phyloP scores from a whole-genome alignment of 92 coral and sea anemone genomes.

The Phenganax stokvisi region DNA sequence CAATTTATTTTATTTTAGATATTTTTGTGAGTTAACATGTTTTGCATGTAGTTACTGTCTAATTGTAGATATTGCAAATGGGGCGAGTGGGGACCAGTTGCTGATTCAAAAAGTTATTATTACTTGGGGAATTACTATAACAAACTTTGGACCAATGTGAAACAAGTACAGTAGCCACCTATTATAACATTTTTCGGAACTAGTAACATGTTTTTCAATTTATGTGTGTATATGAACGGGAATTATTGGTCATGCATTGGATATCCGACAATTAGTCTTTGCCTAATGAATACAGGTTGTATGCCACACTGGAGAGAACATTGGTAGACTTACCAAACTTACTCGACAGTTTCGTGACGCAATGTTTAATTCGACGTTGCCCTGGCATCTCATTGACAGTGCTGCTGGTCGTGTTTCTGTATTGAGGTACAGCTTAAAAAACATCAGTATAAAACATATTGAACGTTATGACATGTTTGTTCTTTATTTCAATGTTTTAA shows the following conservation, averaged over 20 bases:
- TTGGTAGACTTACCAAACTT: slow-evolving; percentile 45
- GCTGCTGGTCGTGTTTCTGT: slow-evolving; percentile 88
- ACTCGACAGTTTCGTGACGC: slow-evolving; percentile 65
- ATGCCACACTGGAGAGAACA: slow-evolving; percentile 51
- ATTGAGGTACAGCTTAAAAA: slow-evolving; percentile 41
- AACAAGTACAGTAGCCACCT: slow-evolving; percentile 48
- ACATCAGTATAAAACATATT: background rate
- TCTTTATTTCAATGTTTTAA: slow-evolving; percentile 9
- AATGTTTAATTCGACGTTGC: slow-evolving; percentile 72
- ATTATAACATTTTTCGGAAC: background rate
- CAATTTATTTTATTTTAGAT: too few species aligned
- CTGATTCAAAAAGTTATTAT: slow-evolving; percentile 53
- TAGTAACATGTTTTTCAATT: background rate
- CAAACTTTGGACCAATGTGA: slow-evolving; percentile 54
- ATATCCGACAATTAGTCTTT: background rate
- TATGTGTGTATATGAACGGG: background rate
- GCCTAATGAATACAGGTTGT: slow-evolving; percentile 50
- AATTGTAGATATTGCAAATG: slow-evolving; percentile 63
- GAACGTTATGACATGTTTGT: background rate
- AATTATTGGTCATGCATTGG: too few species aligned
- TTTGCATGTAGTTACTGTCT: background rate
- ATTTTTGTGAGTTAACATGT: background rate
- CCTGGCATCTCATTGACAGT: slow-evolving; percentile 93
- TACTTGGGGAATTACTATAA: slow-evolving; percentile 75
- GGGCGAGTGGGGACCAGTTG: slow-evolving; percentile 48